phyloP scores from a whole-genome alignment of 2,113 vertebrate genomes.

The Pteropus alecto region DNA sequence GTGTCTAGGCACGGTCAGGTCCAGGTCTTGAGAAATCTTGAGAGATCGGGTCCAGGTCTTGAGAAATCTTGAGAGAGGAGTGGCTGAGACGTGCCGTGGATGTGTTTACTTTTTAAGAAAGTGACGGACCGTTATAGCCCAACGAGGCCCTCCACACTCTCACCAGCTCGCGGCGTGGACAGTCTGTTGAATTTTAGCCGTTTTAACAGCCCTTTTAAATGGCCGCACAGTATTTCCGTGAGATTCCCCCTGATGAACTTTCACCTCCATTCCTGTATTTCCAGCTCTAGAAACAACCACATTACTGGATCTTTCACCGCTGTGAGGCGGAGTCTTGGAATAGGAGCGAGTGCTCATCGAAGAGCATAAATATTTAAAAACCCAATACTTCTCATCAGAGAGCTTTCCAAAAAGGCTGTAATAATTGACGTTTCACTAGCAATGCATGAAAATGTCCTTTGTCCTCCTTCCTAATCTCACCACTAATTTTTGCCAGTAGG shows the following conservation, averaged over 20 bases:
- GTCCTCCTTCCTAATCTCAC: not conserved
- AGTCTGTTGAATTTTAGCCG: not conserved
- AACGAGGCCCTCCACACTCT: not conserved
- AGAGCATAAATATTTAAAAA: slow-evolving; percentile 27
- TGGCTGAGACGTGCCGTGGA: not conserved
- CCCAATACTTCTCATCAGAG: not conserved
- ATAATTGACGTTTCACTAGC: not conserved
- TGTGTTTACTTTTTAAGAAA: not conserved
- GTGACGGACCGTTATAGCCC: not conserved
- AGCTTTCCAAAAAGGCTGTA: not conserved
- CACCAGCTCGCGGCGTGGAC: not conserved
- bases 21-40: too few species aligned
- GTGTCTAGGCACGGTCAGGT: not conserved
- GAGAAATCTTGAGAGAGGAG: not conserved
- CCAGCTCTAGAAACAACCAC: not conserved
- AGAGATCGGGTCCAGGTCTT: not conserved
- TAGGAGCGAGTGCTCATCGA: not conserved
- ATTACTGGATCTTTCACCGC: not conserved
- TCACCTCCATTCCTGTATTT: not conserved
- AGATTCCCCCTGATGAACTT: not conserved
- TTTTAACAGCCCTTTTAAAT: not conserved
- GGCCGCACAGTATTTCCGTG: not conserved
- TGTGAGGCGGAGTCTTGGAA: not conserved
- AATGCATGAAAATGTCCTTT: not conserved
- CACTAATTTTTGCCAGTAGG: not conserved